Conservation (phyloP, 2,113 vertebrate species). For the Leptobrachium ailaonicum region DNA sequence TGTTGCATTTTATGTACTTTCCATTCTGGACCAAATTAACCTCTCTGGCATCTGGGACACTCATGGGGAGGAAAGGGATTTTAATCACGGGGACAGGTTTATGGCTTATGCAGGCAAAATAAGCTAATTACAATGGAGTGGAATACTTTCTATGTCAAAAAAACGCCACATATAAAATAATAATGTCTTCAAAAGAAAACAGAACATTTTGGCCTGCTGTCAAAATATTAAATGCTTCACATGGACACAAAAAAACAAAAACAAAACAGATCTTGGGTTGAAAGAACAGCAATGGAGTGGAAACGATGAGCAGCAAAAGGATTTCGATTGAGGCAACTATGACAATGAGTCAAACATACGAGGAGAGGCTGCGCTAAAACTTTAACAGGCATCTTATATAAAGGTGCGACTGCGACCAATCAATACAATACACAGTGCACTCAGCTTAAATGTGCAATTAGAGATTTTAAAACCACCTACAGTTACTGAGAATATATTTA, state of each 20-base stretch:
- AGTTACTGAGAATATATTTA: too few relatives aligned
- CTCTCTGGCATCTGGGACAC: too few relatives aligned
- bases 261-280: constrained; percentile 2
- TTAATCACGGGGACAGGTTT: neutral
- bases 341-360: neutral
- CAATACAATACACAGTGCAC: too few relatives aligned
- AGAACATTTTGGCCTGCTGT: neutral
- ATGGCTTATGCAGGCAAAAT: neutral
- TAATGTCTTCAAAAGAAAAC: neutral
- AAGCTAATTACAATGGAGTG: neutral
- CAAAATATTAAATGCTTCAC: neutral
- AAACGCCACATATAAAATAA: neutral
- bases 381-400: too few relatives aligned
- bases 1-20: too few relatives aligned
- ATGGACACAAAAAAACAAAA: neutral
- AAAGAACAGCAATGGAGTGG: neutral
- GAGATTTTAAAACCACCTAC: too few relatives aligned
- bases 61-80: too few relatives aligned
- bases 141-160: neutral
- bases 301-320: constrained; percentile 10
- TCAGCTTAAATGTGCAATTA: too few relatives aligned
- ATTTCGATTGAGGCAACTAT: constrained; percentile 29
- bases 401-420: too few relatives aligned
- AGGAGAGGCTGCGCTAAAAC: too few relatives aligned
- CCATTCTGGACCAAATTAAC: too few relatives aligned